These are phyloP conservation scores for Cuculus canorus DNA, from an alignment of 2,797 vertebrate genomes.

Conservation along the genomic window DNA sequence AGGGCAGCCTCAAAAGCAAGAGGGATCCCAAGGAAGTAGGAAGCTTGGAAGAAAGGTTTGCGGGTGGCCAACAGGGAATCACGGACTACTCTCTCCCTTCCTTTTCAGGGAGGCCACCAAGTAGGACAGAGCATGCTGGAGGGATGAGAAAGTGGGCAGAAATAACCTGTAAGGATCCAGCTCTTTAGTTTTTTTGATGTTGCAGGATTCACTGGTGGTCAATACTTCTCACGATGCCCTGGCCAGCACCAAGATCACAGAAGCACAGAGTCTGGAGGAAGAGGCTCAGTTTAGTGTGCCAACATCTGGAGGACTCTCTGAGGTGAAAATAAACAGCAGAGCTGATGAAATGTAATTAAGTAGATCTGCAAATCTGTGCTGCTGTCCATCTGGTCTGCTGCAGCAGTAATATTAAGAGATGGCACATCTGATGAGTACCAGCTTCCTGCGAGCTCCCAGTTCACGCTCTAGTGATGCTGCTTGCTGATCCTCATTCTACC, in stretches of 20 bases:
- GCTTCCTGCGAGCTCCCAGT: neutral
- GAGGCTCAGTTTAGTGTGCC: neutral
- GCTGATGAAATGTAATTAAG: neutral
- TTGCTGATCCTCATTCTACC: neutral
- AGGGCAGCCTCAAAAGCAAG: neutral
- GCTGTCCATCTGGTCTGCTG: neutral
- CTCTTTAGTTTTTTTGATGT: neutral
- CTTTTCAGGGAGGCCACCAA: neutral
- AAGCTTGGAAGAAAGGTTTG: neutral
- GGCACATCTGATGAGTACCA: too few relatives aligned
- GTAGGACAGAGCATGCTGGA: neutral
- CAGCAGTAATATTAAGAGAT: neutral
- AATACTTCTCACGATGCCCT: conserved; percentile 37
- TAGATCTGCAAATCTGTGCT: neutral
- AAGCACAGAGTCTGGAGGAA: conserved; percentile 1
- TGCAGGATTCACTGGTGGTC: conserved; percentile 72
- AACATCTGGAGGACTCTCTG: neutral
- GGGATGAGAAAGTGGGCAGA: neutral
- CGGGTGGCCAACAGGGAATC: neutral
- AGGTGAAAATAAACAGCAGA: conserved; percentile 4
- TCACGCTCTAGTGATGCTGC: neutral
- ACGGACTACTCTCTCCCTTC: rapidly evolving
- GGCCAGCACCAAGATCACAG: neutral
- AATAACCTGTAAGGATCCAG: neutral
- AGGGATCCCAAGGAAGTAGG: neutral